Percentiles rank a stretch among this genome's conserved stretches.
Evolutionary conservation across 2,113 vertebrate species (phyloP).

Genomic region (Hippocampus zosterae): DNA sequence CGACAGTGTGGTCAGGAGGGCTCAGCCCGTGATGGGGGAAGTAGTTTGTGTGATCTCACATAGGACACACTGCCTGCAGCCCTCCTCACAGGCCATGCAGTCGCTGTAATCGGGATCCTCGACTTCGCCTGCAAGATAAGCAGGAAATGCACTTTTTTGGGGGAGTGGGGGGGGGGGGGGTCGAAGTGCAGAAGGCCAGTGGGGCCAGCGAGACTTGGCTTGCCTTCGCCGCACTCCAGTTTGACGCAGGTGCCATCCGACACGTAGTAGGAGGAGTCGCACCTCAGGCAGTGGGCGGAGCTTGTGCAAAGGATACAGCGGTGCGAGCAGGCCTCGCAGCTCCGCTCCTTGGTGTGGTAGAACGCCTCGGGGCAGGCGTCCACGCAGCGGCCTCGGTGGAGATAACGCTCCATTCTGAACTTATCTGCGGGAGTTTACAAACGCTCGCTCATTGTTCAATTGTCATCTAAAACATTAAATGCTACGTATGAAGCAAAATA

Average conservation of each 20-base stretch:
- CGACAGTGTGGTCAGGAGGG: too few relatives aligned
- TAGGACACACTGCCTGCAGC: conserved; percentile 79
- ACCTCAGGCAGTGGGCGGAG: conserved; percentile 69
- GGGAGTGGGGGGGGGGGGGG: too few relatives aligned
- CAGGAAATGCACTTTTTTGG: background rate
- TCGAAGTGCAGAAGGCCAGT: background rate
- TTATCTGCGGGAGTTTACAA: conserved; percentile 69
- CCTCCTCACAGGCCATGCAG: conserved; percentile 83
- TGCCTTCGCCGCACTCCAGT: conserved; percentile 80
- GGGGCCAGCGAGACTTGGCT: conserved; percentile 4
- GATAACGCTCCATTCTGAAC: conserved; percentile 70
- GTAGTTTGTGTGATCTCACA: conserved; percentile 73
- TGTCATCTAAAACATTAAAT: too few relatives aligned
- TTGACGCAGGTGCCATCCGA: conserved; percentile 72
- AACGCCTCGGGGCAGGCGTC: conserved; percentile 76
- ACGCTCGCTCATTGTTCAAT: background rate
- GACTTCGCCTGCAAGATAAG: conserved; percentile 76
- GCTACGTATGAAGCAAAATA: too few relatives aligned
- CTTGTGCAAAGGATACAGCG: conserved; percentile 78
- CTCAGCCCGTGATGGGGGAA: background rate
- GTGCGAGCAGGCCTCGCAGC: conserved; percentile 74
- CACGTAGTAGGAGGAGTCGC: conserved; percentile 72
- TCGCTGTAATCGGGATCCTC: conserved; percentile 81
- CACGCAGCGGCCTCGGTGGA: conserved; percentile 74
- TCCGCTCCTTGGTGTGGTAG: conserved; percentile 56